Evolutionary conservation across 2,797 vertebrate genomes (phyloP).

Genomic region (Pelochelys cantorii): DNA sequence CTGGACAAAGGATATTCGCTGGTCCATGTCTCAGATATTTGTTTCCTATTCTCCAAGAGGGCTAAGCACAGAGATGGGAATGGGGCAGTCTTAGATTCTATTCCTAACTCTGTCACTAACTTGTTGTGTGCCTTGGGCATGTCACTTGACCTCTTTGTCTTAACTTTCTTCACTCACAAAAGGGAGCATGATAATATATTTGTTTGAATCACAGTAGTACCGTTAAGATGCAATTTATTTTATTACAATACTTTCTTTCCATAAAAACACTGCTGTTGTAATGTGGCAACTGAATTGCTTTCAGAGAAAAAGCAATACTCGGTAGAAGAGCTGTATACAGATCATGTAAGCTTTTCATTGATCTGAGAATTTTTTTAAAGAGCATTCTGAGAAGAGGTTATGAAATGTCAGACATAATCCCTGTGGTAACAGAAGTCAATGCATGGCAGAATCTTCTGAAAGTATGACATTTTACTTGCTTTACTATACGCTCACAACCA

Average conservation of each 20-base stretch:
- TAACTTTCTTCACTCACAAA: background rate
- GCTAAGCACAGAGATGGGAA: background rate
- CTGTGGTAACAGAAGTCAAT: background rate
- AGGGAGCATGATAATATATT: background rate
- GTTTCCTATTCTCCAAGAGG: background rate
- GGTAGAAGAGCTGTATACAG: background rate
- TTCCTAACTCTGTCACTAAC: background rate
- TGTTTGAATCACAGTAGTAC: background rate
- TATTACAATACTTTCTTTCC: background rate
- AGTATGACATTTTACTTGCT: background rate
- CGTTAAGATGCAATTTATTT: background rate
- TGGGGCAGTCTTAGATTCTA: background rate
- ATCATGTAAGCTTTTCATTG: background rate
- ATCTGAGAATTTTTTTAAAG: background rate
- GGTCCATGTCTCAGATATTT: background rate
- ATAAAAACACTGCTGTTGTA: background rate
- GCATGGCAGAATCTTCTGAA: background rate
- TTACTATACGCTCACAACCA: background rate
- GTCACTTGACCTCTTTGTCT: background rate
- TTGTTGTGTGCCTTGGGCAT: background rate
- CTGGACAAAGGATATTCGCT: background rate
- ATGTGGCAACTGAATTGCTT: rapidly evolving
- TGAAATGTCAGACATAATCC: background rate
- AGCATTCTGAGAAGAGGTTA: background rate
- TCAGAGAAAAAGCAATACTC: background rate